These are phyloP conservation scores for Napeogenes sylphis DNA, from an alignment of 2,888 invertebrate genomes.

Conservation along the genomic window DNA sequence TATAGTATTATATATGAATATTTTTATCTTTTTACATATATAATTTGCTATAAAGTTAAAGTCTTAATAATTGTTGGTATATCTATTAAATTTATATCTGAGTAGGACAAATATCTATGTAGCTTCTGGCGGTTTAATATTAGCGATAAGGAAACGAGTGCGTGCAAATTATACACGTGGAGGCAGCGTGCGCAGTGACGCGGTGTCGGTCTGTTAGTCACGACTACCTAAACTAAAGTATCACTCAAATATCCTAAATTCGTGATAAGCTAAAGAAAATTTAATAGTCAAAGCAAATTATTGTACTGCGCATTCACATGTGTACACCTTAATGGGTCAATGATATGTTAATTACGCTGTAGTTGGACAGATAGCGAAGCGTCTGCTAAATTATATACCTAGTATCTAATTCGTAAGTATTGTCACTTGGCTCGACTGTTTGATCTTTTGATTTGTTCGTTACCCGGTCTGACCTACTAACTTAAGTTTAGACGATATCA, in stretches of 20 bases:
- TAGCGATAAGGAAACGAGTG: constrained; percentile 25
- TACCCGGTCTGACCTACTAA: constrained; percentile 52
- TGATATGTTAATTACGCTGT: constrained; percentile 46
- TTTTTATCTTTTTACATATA: too few species aligned
- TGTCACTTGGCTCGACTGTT: constrained; percentile 20
- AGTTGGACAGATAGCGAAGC: constrained; percentile 39
- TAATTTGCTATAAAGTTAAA: too few species aligned
- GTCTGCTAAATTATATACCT: constrained; percentile 34
- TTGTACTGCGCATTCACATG: constrained; percentile 3
- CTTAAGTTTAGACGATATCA: constrained; percentile 33
- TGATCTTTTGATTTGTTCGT: constrained; percentile 29
- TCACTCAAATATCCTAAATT: constrained; percentile 15
- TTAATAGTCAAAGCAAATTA: neutral
- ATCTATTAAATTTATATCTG: too few species aligned
- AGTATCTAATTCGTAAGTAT: constrained; percentile 39
- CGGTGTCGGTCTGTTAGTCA: constrained; percentile 5
- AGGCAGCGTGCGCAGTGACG: constrained; percentile 17
- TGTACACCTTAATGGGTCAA: constrained; percentile 55
- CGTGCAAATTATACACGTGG: constrained; percentile 23
- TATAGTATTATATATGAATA: too few species aligned
- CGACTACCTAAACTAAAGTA: neutral
- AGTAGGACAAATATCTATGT: too few species aligned
- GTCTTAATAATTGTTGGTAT: too few species aligned
- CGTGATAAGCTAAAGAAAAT: constrained; percentile 20
- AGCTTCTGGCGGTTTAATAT: neutral